Conservation (phyloP, 1,140 invertebrate species). For the Elymnias hypermnestra region DNA sequence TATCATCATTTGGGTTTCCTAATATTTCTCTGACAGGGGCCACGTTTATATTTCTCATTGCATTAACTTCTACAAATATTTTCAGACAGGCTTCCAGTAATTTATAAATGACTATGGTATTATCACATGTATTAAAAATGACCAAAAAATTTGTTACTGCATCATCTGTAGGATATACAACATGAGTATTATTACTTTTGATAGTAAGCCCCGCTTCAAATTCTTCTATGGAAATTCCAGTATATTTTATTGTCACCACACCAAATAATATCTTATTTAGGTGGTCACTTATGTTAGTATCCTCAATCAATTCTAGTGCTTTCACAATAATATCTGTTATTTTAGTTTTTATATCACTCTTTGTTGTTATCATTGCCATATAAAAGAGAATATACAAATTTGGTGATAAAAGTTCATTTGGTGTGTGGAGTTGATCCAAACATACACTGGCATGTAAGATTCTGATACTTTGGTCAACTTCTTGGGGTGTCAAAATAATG, state of each 20-base stretch:
- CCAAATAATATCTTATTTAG: slow-evolving; percentile 45
- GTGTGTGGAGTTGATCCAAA: slow-evolving; percentile 40
- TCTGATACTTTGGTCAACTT: slow-evolving; percentile 62
- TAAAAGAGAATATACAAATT: slow-evolving; percentile 56
- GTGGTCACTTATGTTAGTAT: slow-evolving; percentile 25
- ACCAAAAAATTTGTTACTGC: slow-evolving; percentile 36
- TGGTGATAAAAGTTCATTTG: slow-evolving; percentile 31
- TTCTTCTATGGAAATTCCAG: slow-evolving; percentile 39
- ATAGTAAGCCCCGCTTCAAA: slow-evolving; percentile 50
- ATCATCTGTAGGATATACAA: slow-evolving; percentile 31
- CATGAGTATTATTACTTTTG: slow-evolving; percentile 30
- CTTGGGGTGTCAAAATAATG: slow-evolving; percentile 54
- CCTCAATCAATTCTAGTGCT: slow-evolving; percentile 39
- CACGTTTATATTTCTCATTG: slow-evolving; percentile 25
- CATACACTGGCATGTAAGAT: slow-evolving; percentile 63
- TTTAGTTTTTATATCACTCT: slow-evolving; percentile 43
- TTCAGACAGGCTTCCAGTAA: slow-evolving; percentile 41
- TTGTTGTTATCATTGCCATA: slow-evolving; percentile 42
- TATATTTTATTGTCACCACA: slow-evolving; percentile 2
- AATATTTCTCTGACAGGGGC: slow-evolving; percentile 44
- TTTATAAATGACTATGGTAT: slow-evolving; percentile 25
- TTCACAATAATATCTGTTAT: slow-evolving; percentile 58
- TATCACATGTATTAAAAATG: slow-evolving; percentile 33
- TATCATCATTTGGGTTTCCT: slow-evolving; percentile 49
- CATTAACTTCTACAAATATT: slow-evolving; percentile 37